These are phyloP conservation scores for Nysson spinosus DNA, from an alignment of 2,888 invertebrate genomes.

Conservation along the genomic window DNA sequence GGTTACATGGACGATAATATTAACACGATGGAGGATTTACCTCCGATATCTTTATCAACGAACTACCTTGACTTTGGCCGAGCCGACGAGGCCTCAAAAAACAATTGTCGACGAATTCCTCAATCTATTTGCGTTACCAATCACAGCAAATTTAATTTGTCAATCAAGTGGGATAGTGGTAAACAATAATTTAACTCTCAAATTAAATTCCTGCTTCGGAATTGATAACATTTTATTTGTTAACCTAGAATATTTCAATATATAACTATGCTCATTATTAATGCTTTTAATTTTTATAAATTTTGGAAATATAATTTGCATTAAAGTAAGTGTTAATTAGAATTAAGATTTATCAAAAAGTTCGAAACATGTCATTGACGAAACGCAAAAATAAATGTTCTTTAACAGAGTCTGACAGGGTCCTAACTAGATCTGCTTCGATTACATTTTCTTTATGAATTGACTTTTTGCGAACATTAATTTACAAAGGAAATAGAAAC, in stretches of 20 bases:
- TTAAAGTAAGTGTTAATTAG: neutral
- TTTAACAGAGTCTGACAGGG: no score
- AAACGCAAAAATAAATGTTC: no score
- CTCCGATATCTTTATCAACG: conserved; percentile 67
- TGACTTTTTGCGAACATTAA: neutral
- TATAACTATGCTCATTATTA: no score
- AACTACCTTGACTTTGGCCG: conserved; percentile 73
- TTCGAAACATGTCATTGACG: no score
- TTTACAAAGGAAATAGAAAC: neutral
- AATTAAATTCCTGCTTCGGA: no score
- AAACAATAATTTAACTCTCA: neutral
- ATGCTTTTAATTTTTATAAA: no score
- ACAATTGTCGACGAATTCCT: conserved; percentile 28
- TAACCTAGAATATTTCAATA: neutral
- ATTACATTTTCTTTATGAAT: no score
- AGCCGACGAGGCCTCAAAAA: conserved; percentile 34
- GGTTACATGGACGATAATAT: conserved; percentile 68
- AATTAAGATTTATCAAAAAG: no score
- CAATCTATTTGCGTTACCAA: conserved; percentile 63
- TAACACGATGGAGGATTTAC: conserved; percentile 40
- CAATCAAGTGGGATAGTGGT: conserved; percentile 67
- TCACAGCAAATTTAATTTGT: conserved; percentile 50
- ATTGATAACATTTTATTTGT: neutral
- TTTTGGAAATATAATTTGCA: neutral
- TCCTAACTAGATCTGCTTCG: no score